Conservation (phyloP, 2,113 vertebrate species). For the Tachysurus fulvidraco region DNA sequence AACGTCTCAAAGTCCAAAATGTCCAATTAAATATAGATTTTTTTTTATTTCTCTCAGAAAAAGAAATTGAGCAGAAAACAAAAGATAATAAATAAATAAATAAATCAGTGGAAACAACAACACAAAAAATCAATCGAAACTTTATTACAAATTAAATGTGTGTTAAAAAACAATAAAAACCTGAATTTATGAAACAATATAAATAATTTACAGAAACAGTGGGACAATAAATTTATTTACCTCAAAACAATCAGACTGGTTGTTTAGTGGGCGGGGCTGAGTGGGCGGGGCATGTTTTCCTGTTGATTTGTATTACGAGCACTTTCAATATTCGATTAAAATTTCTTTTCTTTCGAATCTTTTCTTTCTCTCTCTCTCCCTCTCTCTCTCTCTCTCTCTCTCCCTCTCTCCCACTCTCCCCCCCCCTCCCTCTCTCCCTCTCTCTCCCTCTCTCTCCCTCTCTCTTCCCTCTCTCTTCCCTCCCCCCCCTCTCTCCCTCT, state of each 20-base stretch:
- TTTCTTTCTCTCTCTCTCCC: slow-evolving; percentile 73
- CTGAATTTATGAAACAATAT: too few species aligned
- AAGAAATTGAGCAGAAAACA: too few species aligned
- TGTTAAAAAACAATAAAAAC: too few species aligned
- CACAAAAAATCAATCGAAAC: too few species aligned
- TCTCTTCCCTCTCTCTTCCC: slow-evolving; percentile 96
- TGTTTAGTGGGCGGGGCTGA: background rate
- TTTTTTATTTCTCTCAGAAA: too few species aligned
- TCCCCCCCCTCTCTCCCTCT: slow-evolving; percentile 75
- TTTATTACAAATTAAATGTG: too few species aligned
- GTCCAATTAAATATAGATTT: too few species aligned
- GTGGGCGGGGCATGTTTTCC: background rate
- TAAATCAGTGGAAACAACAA: background rate
- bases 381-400: slow-evolving; percentile 73
- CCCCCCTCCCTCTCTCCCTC: slow-evolving; percentile 80
- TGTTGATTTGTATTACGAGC: background rate
- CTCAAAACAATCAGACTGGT: background rate
- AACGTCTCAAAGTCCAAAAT: too few species aligned
- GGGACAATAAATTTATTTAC: background rate
- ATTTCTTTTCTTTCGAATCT: slow-evolving; percentile 71
- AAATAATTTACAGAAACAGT: background rate
- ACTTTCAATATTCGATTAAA: slow-evolving; percentile 47
- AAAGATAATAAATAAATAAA: too few species aligned
- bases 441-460: slow-evolving; percentile 84
- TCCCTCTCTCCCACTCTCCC: slow-evolving; percentile 80